Conservation (phyloP, 2,113 vertebrate genomes). For the Sinocyclocheilus anophthalmus region DNA sequence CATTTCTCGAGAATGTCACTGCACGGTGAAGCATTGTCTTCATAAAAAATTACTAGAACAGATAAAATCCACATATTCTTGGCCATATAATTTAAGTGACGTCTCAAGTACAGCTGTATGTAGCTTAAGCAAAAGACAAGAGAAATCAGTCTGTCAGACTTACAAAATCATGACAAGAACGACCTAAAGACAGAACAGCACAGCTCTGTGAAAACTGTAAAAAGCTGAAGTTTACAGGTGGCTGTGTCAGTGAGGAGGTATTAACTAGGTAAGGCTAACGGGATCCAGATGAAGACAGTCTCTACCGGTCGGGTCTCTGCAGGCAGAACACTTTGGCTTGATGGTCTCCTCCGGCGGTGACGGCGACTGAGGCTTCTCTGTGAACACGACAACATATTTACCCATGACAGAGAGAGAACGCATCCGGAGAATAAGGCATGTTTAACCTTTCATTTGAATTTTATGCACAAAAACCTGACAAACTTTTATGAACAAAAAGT, state of each 20-base stretch:
- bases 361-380: conserved; percentile 90
- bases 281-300: background rate
- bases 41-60: background rate
- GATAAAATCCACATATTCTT: background rate
- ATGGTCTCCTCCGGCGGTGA: conserved; percentile 91
- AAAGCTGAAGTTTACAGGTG: background rate
- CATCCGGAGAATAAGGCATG: background rate
- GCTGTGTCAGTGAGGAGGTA: background rate
- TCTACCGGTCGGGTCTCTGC: conserved; percentile 86
- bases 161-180: background rate
- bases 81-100: background rate
- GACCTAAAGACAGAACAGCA: background rate
- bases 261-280: background rate
- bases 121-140: background rate
- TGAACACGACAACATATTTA: background rate
- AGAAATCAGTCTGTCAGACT: background rate
- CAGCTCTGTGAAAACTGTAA: background rate
- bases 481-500: background rate
- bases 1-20: background rate
- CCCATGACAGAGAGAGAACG: background rate
- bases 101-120: background rate
- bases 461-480: background rate
- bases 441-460: background rate
- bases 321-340: conserved; percentile 96
- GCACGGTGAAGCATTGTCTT: background rate